A percentile compares a stretch with the other conserved stretches of the same genome.
Conservation (phyloP, 2,888 invertebrate species). For the Pristionchus mayeri region DNA sequence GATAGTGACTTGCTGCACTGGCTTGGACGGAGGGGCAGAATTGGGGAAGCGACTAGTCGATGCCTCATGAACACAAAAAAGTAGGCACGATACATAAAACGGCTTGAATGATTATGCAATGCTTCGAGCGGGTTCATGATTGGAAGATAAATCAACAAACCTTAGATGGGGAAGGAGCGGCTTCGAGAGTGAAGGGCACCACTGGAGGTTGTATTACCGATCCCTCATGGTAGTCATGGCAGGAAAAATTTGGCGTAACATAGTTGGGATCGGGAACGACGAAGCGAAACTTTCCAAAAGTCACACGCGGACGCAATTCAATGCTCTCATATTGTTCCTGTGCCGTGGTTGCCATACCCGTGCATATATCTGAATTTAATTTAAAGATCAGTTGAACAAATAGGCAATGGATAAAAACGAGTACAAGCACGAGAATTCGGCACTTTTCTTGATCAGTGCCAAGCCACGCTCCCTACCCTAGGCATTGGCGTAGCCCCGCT, state of each 20-base stretch:
- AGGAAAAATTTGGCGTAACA: slow-evolving; percentile 30
- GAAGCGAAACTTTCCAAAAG: slow-evolving; percentile 48
- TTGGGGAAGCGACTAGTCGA: background rate
- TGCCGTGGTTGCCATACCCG: slow-evolving; percentile 38
- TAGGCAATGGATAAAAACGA: too few relatives aligned
- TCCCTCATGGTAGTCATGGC: slow-evolving; percentile 38
- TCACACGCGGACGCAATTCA: slow-evolving; percentile 49
- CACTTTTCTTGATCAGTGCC: too few relatives aligned
- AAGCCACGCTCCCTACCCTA: too few relatives aligned
- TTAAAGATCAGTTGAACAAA: too few relatives aligned
- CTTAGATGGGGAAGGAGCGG: slow-evolving; percentile 9
- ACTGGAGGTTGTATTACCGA: background rate
- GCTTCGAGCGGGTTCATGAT: too few relatives aligned
- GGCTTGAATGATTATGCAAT: too few relatives aligned
- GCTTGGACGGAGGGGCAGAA: background rate
- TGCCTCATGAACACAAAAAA: too few relatives aligned
- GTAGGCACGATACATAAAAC: too few relatives aligned
- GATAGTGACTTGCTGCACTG: background rate
- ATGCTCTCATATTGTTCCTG: slow-evolving; percentile 42
- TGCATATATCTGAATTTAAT: too few relatives aligned
- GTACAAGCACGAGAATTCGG: too few relatives aligned
- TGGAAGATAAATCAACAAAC: background rate
- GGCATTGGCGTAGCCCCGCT: too few relatives aligned
- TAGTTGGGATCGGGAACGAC: slow-evolving; percentile 56
- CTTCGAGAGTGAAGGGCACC: slow-evolving; percentile 1